A percentile compares a stretch with the other conserved stretches of the same genome.
These are phyloP conservation scores for Apotomis turbidana DNA, from an alignment of 2,888 invertebrate species.

Conservation along the genomic window DNA sequence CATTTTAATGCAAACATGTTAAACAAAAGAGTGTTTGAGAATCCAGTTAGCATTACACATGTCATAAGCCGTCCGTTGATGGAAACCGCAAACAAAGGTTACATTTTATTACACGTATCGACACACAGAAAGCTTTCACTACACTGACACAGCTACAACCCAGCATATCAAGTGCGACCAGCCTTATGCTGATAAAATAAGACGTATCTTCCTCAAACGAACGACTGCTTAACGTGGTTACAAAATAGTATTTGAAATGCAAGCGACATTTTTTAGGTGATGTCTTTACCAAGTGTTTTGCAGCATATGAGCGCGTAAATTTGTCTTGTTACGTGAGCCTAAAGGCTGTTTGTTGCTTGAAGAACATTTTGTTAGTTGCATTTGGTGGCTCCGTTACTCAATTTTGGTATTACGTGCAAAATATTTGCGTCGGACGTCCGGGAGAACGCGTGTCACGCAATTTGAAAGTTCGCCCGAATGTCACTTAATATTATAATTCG, in stretches of 20 bases:
- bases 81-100: conserved; percentile 32
- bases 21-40: conserved; percentile 35
- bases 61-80: conserved; percentile 24
- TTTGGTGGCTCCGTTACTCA: conserved; percentile 21
- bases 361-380: neutral
- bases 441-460: conserved; percentile 28
- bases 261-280: conserved; percentile 17
- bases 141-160: conserved; percentile 1
- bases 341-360: conserved; percentile 4
- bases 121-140: conserved; percentile 27
- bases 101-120: conserved; percentile 30
- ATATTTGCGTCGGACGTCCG: conserved; percentile 40
- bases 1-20: conserved; percentile 34
- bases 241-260: conserved; percentile 24
- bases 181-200: neutral
- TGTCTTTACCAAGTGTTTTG: conserved; percentile 11
- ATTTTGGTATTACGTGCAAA: conserved; percentile 39
- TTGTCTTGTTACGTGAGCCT: neutral
- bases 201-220: neutral
- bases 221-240: conserved; percentile 7
- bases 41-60: conserved; percentile 19
- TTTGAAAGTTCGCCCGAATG: conserved; percentile 38
- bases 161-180: neutral
- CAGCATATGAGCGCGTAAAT: neutral
- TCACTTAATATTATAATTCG: conserved; percentile 37